Conservation (phyloP, 2,113 vertebrate species). For the Gnathonemus longibarbis region DNA sequence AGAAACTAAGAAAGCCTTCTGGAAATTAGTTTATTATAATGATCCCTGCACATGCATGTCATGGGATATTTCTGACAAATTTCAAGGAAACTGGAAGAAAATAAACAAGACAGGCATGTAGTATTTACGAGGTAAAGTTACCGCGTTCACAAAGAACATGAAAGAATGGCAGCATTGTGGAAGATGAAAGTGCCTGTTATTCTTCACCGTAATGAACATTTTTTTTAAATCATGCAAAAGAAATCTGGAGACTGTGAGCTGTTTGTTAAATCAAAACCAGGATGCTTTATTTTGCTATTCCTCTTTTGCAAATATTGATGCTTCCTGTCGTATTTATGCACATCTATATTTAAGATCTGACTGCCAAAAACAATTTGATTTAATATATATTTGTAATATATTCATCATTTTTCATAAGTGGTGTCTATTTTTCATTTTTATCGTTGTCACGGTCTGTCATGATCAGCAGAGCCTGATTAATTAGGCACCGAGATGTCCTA, state of each 20-base stretch:
- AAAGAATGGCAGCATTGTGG: background rate
- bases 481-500: background rate
- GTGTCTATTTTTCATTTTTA: background rate
- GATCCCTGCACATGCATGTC: background rate
- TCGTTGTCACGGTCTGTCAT: background rate
- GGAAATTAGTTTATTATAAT: background rate
- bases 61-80: background rate
- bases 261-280: conserved; percentile 7
- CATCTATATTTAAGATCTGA: background rate
- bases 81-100: background rate
- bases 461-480: background rate
- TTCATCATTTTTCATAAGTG: background rate
- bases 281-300: background rate
- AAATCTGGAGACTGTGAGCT: background rate
- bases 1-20: background rate
- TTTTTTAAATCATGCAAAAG: conserved; percentile 10
- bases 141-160: background rate
- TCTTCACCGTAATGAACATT: background rate
- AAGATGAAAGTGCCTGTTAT: conserved; percentile 5
- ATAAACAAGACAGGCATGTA: conserved; percentile 3
- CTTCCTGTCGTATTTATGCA: background rate
- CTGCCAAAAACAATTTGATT: background rate
- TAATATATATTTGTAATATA: background rate
- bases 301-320: background rate
- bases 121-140: background rate